phyloP scores from a whole-genome alignment of 2,888 invertebrate genomes.

The Hanleya hanleyi region DNA sequence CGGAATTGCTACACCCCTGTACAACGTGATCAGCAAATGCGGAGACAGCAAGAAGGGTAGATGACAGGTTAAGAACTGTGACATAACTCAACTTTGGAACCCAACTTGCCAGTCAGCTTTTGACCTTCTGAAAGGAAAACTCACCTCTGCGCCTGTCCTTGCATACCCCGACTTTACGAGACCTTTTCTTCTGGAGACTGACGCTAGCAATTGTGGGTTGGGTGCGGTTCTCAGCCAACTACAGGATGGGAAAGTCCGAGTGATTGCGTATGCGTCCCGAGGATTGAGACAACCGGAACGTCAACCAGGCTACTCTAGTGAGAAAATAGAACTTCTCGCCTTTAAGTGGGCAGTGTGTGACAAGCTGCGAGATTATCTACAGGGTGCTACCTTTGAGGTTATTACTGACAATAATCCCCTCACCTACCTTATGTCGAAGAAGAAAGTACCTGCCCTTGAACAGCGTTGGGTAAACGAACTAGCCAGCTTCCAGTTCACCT shows the following conservation, averaged over 20 bases:
- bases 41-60: neutral
- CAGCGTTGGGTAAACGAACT: slow-evolving; percentile 34
- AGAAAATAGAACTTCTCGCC: slow-evolving; percentile 35
- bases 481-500: slow-evolving; percentile 20
- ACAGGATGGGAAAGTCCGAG: slow-evolving; percentile 21
- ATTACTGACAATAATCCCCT: slow-evolving; percentile 29
- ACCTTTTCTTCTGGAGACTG: slow-evolving; percentile 18
- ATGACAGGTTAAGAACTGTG: neutral
- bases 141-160: slow-evolving; percentile 30
- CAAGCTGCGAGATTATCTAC: slow-evolving; percentile 29
- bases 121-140: slow-evolving; percentile 21
- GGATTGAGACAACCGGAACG: slow-evolving; percentile 22
- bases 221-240: slow-evolving; percentile 31
- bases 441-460: slow-evolving; percentile 26
- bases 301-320: slow-evolving; percentile 28
- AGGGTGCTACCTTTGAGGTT: slow-evolving; percentile 22
- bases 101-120: slow-evolving; percentile 30
- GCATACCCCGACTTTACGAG: slow-evolving; percentile 29
- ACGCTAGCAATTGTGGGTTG: slow-evolving; percentile 24
- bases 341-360: slow-evolving; percentile 40
- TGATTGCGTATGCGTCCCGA: slow-evolving; percentile 33
- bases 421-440: slow-evolving; percentile 14
- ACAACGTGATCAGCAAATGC: neutral
- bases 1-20: neutral
- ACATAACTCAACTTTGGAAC: slow-evolving; percentile 14